Evolutionary conservation across 2,113 vertebrate species (phyloP).

Genomic region (Petrocephalus microphthalmus): DNA sequence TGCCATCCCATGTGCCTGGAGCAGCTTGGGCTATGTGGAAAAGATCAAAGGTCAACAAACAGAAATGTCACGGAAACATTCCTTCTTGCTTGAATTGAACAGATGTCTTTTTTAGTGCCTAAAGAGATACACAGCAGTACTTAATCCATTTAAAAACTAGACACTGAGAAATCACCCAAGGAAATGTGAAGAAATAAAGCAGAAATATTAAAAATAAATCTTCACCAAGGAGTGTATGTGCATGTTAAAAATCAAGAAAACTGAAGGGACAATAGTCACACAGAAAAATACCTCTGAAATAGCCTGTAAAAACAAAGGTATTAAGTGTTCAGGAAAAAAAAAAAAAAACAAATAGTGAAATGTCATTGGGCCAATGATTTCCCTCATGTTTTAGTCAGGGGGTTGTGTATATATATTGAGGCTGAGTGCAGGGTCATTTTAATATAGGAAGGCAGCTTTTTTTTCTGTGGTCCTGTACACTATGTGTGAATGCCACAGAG

Average conservation of each 20-base stretch:
- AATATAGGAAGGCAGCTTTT: neutral
- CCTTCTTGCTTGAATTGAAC: neutral
- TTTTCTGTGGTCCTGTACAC: neutral
- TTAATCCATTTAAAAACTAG: neutral
- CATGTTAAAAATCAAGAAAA: neutral
- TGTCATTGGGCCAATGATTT: neutral
- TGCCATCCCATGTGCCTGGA: neutral
- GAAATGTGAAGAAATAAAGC: neutral
- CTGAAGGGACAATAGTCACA: neutral
- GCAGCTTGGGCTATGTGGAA: neutral
- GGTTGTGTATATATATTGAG: neutral
- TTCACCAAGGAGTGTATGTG: neutral
- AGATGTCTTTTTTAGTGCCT: neutral
- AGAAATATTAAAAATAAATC: neutral
- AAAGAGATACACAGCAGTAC: neutral
- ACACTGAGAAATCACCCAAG: neutral
- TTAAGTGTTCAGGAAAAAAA: neutral
- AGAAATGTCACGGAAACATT: neutral
- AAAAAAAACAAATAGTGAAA: neutral
- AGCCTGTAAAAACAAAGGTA: neutral
- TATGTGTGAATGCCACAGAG: neutral
- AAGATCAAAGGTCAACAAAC: neutral
- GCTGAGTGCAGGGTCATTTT: conserved; percentile 13
- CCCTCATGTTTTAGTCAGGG: neutral
- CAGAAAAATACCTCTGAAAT: neutral